Base-by-base conservation (phyloP, 2,113 vertebrate genomes). In the Cyprinus carpio region DNA sequence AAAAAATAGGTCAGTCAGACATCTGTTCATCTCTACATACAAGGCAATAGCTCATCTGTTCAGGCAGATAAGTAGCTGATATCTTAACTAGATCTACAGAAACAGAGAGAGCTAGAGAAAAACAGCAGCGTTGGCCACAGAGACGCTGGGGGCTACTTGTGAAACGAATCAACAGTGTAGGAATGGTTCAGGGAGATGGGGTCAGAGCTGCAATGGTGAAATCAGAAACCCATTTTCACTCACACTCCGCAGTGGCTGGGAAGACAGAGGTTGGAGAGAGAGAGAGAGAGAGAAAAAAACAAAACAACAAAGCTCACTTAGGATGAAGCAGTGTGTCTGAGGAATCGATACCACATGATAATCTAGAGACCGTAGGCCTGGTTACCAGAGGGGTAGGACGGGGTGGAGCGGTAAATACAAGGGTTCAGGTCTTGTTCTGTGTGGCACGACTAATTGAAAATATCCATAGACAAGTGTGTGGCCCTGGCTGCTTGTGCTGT, bases 381-480 rank as follows among this genome's bases (percentile, higher is more conserved):
- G 2, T 4, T 40, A 84, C 86, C 82, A 11, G 29, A 69, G 29
- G 72, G 58, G 31, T 81, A 51, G 83, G 43, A 60, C 64, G 20
- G 84, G 83, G 85, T 84, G 43, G 37, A 76, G 51, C 51, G 84
- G 85, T 90, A 91, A 93, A 93, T 86, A 90, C 81, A 82, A 77
- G n/a, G 6, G 79, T 84, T 82, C 78, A 27, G 71, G 87, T 83
- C 86, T 89, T 87, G 89, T 84, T 90, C 90, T 89, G 85, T 85
- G 85, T 94, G 90, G 88, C 90, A 88, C 84, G 87, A 90, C 91
- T 92, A 94, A 94, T 93, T 93, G 91, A 93, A 93, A 92, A 93
- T 86, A 88, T 90, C 82, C 89, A 86, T 72, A 40, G 76, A 82
- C 81, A 84, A 86, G 81, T 75, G 43, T 62, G 88, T 86, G 78